Conservation (phyloP, 2,113 vertebrate species). For the Sitta europaea region DNA sequence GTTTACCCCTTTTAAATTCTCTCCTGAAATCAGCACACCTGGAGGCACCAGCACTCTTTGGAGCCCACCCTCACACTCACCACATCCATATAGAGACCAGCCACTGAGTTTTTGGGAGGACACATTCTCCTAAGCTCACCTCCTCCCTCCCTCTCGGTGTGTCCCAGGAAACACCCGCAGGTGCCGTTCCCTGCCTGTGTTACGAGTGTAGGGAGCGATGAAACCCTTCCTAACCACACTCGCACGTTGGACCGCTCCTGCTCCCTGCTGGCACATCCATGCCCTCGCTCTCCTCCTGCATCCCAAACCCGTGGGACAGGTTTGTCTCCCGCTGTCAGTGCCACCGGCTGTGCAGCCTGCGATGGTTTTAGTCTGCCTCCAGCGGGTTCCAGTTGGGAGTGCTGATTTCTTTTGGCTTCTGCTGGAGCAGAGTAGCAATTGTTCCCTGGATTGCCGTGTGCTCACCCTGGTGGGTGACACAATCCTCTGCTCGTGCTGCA, state of each 20-base stretch:
- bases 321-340: not conserved
- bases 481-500: not conserved
- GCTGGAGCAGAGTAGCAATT: rapidly evolving
- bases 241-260: not conserved
- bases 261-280: not conserved
- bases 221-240: not conserved
- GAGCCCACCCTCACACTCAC: not conserved
- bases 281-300: not conserved
- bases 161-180: not conserved
- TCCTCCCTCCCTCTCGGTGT: not conserved
- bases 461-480: rapidly evolving
- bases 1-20: not conserved
- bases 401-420: not conserved
- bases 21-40: not conserved
- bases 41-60: not conserved
- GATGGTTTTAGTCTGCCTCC: not conserved
- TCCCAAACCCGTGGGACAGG: not conserved
- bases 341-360: not conserved
- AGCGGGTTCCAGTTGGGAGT: not conserved
- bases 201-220: rapidly evolving
- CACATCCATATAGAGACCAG: not conserved
- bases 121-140: not conserved
- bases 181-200: not conserved
- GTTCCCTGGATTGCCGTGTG: not conserved
- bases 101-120: rapidly evolving